A percentile compares a stretch with the other conserved stretches of the same genome.
phyloP scores from a whole-genome alignment of 2,797 vertebrate genomes.

The Natrix natrix region DNA sequence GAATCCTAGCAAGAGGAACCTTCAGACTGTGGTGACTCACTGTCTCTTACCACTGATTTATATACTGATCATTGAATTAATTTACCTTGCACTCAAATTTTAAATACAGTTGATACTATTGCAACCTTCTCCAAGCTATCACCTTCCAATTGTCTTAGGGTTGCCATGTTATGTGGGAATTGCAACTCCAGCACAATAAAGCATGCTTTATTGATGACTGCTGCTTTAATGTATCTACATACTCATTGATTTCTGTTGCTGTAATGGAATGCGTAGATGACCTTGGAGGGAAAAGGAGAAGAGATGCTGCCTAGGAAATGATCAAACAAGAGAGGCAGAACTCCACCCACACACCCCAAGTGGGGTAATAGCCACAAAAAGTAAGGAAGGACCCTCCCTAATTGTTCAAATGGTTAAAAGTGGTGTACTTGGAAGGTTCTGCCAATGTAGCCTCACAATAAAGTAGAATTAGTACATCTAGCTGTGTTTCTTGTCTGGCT shows the following conservation, averaged over 20 bases:
- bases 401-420: background rate
- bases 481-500: background rate
- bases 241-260: background rate
- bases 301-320: background rate
- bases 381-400: background rate
- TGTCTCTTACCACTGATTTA: background rate
- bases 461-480: background rate
- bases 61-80: background rate
- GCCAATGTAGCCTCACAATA: background rate
- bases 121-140: background rate
- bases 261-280: background rate
- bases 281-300: background rate
- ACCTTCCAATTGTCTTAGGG: background rate
- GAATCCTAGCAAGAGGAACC: background rate
- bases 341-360: background rate
- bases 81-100: background rate
- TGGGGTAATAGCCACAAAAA: background rate
- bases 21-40: background rate
- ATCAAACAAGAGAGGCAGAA: background rate
- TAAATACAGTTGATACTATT: background rate
- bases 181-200: background rate
- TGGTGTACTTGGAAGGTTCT: background rate
- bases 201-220: background rate
- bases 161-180: background rate
- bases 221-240: background rate